phyloP scores from a whole-genome alignment of 1,140 invertebrate genomes.

The Penaeus indicus region DNA sequence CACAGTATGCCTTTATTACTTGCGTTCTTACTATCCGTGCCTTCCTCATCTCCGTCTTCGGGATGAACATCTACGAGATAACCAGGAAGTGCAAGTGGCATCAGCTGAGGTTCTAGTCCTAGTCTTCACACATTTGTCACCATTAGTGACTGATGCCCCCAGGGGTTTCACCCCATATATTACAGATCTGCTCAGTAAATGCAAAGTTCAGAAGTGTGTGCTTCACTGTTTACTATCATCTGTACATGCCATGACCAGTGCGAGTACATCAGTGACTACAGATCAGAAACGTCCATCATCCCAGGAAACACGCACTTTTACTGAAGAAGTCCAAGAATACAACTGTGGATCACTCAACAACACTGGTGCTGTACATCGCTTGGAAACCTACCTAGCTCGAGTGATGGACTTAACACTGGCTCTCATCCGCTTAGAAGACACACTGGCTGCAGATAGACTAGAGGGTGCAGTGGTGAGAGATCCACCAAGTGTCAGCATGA shows the following conservation, averaged over 20 bases:
- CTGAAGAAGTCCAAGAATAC: constrained; percentile 86
- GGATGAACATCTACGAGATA: constrained; percentile 82
- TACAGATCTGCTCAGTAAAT: constrained; percentile 83
- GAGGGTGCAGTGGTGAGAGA: constrained; percentile 72
- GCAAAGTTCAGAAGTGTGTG: constrained; percentile 91
- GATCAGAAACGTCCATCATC: constrained; percentile 13
- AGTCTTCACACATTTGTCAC: constrained; percentile 82
- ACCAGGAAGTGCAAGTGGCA: constrained; percentile 79
- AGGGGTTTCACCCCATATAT: constrained; percentile 87
- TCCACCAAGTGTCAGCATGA: constrained; percentile 68
- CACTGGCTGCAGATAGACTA: constrained; percentile 46
- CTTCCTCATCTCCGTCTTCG: constrained; percentile 77
- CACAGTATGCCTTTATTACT: constrained; percentile 83
- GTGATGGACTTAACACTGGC: constrained; percentile 81
- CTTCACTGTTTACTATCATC: constrained; percentile 87
- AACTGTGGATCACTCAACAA: constrained; percentile 77
- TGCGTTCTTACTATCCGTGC: constrained; percentile 86
- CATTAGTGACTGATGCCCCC: constrained; percentile 86
- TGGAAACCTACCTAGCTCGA: constrained; percentile 83
- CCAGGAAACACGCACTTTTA: constrained; percentile 75
- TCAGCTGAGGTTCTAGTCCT: constrained; percentile 84
- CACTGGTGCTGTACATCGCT: constrained; percentile 27
- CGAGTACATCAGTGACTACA: constrained; percentile 66
- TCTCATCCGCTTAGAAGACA: constrained; percentile 83
- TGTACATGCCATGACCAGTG: constrained; percentile 77